Percentiles rank a stretch among this genome's conserved stretches.
Evolutionary conservation across 2,888 invertebrate species (phyloP).

Genomic region (Cactoblastis cactorum): DNA sequence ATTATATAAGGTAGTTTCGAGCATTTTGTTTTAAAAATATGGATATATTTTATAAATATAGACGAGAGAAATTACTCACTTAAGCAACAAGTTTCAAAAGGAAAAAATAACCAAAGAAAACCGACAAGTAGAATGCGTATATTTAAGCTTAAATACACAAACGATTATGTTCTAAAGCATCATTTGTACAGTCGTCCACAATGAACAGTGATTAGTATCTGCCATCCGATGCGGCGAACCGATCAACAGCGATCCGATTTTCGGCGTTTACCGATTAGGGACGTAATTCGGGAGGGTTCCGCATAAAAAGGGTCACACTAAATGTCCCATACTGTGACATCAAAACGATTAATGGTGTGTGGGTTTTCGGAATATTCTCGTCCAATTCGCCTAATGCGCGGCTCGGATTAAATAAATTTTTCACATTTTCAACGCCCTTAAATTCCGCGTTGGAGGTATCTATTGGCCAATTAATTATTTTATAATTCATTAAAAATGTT

Average conservation of each 20-base stretch:
- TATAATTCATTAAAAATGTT: background rate
- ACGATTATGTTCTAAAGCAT: conserved; percentile 32
- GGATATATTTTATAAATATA: background rate
- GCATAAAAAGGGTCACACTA: conserved; percentile 77
- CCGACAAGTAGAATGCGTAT: too few species aligned
- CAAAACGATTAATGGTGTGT: conserved; percentile 74
- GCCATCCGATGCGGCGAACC: conserved; percentile 44
- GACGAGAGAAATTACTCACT: background rate
- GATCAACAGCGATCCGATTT: conserved; percentile 46
- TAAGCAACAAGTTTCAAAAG: background rate
- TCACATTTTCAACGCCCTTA: conserved; percentile 38
- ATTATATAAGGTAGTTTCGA: too few species aligned
- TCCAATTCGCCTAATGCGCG: conserved; percentile 61
- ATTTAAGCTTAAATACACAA: conserved; percentile 22
- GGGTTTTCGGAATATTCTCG: conserved; percentile 66
- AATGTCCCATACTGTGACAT: conserved; percentile 77
- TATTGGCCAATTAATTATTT: conserved; percentile 9
- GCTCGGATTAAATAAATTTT: conserved; percentile 53
- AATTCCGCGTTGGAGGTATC: conserved; percentile 26
- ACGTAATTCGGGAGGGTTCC: conserved; percentile 57
- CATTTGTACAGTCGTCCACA: conserved; percentile 36
- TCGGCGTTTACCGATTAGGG: conserved; percentile 62
- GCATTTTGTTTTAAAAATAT: too few species aligned
- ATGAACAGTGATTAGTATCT: conserved; percentile 45
- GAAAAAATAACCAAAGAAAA: conserved; percentile 3